Conservation (phyloP, 2,888 invertebrate genomes). For the Deilephila elpenor region DNA sequence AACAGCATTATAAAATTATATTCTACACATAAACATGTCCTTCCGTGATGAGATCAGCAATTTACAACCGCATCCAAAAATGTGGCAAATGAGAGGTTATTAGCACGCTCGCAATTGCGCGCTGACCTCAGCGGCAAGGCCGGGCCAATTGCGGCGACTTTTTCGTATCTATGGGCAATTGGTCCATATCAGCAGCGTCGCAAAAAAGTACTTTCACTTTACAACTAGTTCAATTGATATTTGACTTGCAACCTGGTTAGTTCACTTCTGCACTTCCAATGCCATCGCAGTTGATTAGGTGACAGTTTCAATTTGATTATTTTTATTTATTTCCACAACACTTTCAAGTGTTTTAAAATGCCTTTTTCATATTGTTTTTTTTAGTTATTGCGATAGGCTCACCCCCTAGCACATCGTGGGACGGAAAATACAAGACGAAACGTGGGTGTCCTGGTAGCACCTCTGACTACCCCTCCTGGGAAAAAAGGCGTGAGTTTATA, state of each 20-base stretch:
- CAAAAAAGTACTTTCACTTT: conserved; percentile 8
- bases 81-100: conserved; percentile 16
- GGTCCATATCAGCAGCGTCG: neutral
- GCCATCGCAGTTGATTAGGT: no score
- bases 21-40: neutral
- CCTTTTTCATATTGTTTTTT: no score
- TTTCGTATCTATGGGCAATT: neutral
- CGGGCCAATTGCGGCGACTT: conserved; percentile 5
- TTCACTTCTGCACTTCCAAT: no score
- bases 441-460: no score
- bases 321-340: no score
- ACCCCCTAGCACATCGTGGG: no score
- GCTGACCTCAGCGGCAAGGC: conserved; percentile 1
- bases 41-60: conserved; percentile 22
- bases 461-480: no score
- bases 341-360: no score
- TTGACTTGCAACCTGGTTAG: neutral
- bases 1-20: neutral
- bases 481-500: no score
- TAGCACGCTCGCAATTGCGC: conserved; percentile 1
- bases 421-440: no score
- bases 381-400: no score
- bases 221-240: neutral
- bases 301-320: no score
- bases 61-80: neutral